Percentiles rank a stretch among this genome's conserved stretches.
Evolutionary conservation across 2,113 vertebrate species (phyloP).

Genomic region (Thalassoma bifasciatum): DNA sequence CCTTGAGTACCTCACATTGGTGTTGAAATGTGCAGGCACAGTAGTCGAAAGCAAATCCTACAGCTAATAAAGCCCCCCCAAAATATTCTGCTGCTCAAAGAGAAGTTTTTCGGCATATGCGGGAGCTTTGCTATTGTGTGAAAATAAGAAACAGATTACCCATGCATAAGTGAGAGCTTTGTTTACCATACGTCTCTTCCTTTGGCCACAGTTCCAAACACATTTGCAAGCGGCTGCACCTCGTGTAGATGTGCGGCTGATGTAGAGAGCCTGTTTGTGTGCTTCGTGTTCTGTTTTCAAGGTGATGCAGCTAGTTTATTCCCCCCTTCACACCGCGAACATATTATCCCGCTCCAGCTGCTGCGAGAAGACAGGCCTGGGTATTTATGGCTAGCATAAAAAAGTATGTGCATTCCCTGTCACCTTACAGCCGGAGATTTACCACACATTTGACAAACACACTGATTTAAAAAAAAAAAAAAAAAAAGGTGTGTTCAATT

Average conservation of each 20-base stretch:
- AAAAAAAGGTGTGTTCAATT: conserved; percentile 64
- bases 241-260: conserved; percentile 26
- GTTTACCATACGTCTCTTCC: conserved; percentile 51
- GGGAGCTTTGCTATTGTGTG: conserved; percentile 38
- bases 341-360: conserved; percentile 72
- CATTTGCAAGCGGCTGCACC: conserved; percentile 30
- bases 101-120: conserved; percentile 4
- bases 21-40: background rate
- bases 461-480: conserved; percentile 55
- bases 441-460: conserved; percentile 72
- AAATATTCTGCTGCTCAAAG: conserved; percentile 30
- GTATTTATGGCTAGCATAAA: conserved; percentile 81
- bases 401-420: conserved; percentile 71
- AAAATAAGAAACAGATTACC: conserved; percentile 63
- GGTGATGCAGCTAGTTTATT: conserved; percentile 64
- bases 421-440: conserved; percentile 72
- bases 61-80: conserved; percentile 15
- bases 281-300: conserved; percentile 61
- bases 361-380: conserved; percentile 61
- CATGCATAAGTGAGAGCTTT: conserved; percentile 44
- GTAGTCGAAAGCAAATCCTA: background rate
- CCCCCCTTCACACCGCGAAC: conserved; percentile 55
- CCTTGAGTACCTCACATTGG: background rate
- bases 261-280: conserved; percentile 35
- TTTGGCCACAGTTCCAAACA: conserved; percentile 39